Evolutionary conservation across 2,113 vertebrate genomes (phyloP).

Genomic region (Mormoops blainvillei): DNA sequence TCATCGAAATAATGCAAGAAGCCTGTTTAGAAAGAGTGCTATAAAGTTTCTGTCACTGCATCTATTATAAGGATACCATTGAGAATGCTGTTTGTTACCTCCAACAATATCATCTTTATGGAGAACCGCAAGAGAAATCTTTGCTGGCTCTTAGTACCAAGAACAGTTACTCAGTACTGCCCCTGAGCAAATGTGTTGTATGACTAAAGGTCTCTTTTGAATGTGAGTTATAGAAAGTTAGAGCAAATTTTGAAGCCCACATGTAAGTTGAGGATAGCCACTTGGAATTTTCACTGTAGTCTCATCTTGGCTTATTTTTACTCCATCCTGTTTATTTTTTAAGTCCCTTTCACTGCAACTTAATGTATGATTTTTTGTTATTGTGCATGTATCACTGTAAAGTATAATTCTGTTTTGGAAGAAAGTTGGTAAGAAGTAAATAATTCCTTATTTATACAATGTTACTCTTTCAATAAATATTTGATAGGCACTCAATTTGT

Average conservation of each 20-base stretch:
- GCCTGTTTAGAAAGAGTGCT: neutral
- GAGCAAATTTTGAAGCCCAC: neutral
- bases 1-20: neutral
- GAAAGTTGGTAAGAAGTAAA: neutral
- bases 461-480: neutral
- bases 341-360: neutral
- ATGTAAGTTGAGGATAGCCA: neutral
- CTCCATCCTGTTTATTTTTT: neutral
- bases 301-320: neutral
- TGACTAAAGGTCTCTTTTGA: neutral
- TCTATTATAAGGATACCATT: neutral
- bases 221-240: neutral
- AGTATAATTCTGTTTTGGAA: neutral
- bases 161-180: neutral
- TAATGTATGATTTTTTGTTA: neutral
- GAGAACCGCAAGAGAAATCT: conserved; percentile 3
- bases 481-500: neutral
- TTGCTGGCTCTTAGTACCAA: neutral
- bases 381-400: neutral
- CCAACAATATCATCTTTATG: neutral
- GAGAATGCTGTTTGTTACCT: conserved; percentile 10
- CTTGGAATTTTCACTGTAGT: neutral
- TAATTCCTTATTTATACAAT: neutral
- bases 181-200: neutral
- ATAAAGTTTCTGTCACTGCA: neutral